These are phyloP conservation scores for Drosophila siamana DNA, from an alignment of 2,888 invertebrate genomes.

Conservation along the genomic window DNA sequence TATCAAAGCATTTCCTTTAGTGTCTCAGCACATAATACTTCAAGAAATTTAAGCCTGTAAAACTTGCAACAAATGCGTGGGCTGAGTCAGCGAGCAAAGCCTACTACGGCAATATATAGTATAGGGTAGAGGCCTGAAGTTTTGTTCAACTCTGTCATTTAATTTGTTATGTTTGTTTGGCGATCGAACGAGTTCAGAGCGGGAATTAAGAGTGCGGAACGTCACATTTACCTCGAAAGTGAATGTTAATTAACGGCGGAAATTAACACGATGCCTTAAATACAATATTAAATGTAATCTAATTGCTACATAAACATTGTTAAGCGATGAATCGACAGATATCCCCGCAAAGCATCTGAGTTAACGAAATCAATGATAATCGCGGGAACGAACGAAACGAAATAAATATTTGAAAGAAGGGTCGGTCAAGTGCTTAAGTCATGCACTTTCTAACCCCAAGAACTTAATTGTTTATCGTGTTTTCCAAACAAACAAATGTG, in stretches of 20 bases:
- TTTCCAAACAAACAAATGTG: constrained; percentile 11
- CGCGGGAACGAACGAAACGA: not conserved
- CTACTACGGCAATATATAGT: not conserved
- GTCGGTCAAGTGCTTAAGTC: constrained; percentile 11
- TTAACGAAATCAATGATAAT: not conserved
- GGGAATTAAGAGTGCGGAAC: constrained; percentile 10
- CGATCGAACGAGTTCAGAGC: constrained; percentile 27
- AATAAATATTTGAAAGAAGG: not conserved
- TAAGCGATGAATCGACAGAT: not conserved
- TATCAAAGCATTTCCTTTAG: not conserved
- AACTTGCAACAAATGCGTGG: not conserved
- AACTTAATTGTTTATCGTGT: constrained; percentile 9
- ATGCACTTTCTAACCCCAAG: constrained; percentile 19
- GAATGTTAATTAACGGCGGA: constrained; percentile 35
- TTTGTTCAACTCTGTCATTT: constrained; percentile 36
- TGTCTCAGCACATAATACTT: not conserved
- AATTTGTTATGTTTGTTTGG: not conserved
- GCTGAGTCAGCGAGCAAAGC: not conserved
- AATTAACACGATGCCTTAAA: constrained; percentile 38
- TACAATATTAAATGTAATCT: constrained; percentile 22
- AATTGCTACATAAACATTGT: constrained; percentile 1
- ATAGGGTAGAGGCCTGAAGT: not conserved
- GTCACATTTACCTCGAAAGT: constrained; percentile 34
- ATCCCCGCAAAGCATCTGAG: not conserved
- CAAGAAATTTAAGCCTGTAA: not conserved